Base-by-base conservation (phyloP, 1,140 invertebrate species). In the Pollicipes pollicipes region DNA sequence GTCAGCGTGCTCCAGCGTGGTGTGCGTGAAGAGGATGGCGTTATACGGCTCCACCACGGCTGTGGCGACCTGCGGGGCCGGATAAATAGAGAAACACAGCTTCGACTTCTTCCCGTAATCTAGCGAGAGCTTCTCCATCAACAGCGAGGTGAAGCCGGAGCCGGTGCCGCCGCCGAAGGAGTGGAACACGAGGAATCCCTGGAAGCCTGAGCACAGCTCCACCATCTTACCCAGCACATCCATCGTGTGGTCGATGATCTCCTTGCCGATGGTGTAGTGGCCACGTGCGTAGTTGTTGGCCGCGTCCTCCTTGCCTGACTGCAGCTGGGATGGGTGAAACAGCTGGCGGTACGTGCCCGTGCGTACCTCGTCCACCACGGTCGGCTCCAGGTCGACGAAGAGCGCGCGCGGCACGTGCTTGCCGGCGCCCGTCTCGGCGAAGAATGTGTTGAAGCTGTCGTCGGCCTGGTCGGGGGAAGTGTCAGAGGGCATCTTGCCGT, bases 121-220 rank as follows among this genome's bases (percentile, higher is more conserved):
- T 24, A 83, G 76, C 75, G 83, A 76, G 72, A 83, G 74, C 30
- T 81, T 75, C 74, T 82, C 81, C 82, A 82, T 83, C 58, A 83
- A n/a, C n/a, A n/a, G n/a, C n/a, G n/a, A n/a, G n/a, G n/a, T n/a
- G n/a, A n/a, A n/a, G n/a, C n/a, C n/a, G 75, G 28, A 82, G 75
- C 4, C 82, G 83, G 3, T 81, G 78, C n/a, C n/a, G n/a, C n/a
- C n/a, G n/a, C n/a, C n/a, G n/a, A n/a, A n/a, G n/a, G n/a, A n/a
- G n/a, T n/a, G 73, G 83, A 83, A 32, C 82, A n/a, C n/a, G n/a
- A n/a, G n/a, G n/a, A n/a, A n/a, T n/a, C 88, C 88, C 81, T 90
- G 88, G 1, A 90, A 82, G 64, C 88, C 89, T 21, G 88, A 90
- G 77, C 89, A 90, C 76, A 88, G 86, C 78, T 90, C 89, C 29